Conservation (phyloP, 2,888 invertebrate species). For the Scaptomyza polygonia region DNA sequence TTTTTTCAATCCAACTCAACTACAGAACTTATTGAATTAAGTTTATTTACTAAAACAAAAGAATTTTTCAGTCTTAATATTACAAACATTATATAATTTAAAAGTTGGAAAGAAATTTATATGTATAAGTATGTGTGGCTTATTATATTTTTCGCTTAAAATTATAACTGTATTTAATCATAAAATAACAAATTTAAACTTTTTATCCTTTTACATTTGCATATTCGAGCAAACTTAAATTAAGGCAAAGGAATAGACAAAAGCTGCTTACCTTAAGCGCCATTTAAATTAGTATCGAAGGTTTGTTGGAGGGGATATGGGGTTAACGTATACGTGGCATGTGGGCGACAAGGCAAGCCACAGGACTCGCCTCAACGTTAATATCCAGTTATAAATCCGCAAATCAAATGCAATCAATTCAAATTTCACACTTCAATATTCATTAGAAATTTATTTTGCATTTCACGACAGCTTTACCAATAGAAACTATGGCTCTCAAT, state of each 20-base stretch:
- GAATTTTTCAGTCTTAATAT: no score
- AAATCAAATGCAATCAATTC: constrained; percentile 78
- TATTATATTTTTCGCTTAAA: not conserved
- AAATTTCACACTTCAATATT: constrained; percentile 78
- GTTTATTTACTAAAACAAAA: no score
- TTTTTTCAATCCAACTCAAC: no score
- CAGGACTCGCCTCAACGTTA: constrained; percentile 51
- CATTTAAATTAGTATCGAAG: no score
- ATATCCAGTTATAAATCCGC: constrained; percentile 68
- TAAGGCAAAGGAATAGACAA: not conserved
- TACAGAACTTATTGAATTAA: no score
- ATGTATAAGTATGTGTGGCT: no score
- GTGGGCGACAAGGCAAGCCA: constrained; percentile 15
- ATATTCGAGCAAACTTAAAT: not conserved
- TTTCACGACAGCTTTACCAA: constrained; percentile 56
- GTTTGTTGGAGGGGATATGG: no score
- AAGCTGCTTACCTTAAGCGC: constrained; percentile 21
- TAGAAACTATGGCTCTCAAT: constrained; percentile 28
- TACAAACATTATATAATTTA: no score
- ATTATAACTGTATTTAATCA: not conserved
- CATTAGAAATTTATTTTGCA: constrained; percentile 75
- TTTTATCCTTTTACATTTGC: not conserved
- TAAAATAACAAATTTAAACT: not conserved
- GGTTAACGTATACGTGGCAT: not conserved
- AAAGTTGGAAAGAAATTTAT: not conserved